Percentiles rank a stretch among this genome's conserved stretches.
Evolutionary conservation across 2,888 invertebrate species (phyloP).

Genomic region (Xestia sexstrigata): DNA sequence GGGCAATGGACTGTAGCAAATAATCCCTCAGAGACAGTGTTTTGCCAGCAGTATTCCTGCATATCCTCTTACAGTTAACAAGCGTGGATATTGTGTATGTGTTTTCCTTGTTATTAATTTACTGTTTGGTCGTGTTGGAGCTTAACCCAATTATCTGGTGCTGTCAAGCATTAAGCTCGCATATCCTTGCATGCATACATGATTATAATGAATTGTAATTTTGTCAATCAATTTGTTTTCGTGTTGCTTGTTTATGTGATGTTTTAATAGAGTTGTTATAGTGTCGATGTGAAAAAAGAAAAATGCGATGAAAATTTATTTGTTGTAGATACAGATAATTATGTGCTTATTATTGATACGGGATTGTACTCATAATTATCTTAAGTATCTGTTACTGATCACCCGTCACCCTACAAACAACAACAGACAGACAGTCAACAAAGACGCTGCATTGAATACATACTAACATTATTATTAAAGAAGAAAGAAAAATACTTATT

Average conservation of each 20-base stretch:
- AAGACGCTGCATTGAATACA: no score
- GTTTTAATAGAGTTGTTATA: not conserved
- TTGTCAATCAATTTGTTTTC: slow-evolving; percentile 15
- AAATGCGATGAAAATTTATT: not conserved
- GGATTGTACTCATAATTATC: no score
- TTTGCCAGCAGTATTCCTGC: slow-evolving; percentile 11
- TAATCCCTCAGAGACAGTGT: slow-evolving; percentile 29
- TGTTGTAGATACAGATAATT: not conserved
- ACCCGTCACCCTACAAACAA: no score
- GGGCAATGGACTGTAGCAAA: not conserved
- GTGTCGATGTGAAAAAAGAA: not conserved
- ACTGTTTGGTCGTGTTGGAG: slow-evolving; percentile 28
- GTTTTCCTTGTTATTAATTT: slow-evolving; percentile 51
- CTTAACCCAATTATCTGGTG: slow-evolving; percentile 55
- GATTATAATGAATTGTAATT: slow-evolving; percentile 42
- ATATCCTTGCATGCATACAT: slow-evolving; percentile 20
- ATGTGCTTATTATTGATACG: not conserved
- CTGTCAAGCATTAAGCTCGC: slow-evolving; percentile 31
- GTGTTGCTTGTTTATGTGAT: not conserved
- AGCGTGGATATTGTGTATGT: slow-evolving; percentile 18
- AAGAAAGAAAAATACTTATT: no score
- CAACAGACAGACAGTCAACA: no score
- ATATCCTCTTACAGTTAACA: slow-evolving; percentile 12
- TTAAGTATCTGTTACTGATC: no score
- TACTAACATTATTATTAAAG: no score